These are phyloP conservation scores for Zingel zingel DNA, from an alignment of 2,113 vertebrate species.

Conservation along the genomic window DNA sequence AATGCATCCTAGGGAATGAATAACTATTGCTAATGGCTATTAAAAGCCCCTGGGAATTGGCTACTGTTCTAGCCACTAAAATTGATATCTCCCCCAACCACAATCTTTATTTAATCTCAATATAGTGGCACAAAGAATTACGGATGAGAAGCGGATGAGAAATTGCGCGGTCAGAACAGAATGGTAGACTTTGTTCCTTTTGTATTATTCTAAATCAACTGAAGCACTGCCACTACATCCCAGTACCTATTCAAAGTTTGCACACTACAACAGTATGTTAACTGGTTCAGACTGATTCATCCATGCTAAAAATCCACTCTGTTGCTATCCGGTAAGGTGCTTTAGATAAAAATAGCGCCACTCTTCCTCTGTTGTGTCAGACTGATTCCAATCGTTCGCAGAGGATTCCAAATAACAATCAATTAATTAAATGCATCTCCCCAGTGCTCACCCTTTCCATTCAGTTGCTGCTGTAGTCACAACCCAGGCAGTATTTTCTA, in stretches of 20 bases:
- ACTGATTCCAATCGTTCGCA: conserved; percentile 46
- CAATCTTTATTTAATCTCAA: conserved; percentile 79
- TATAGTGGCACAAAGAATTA: conserved; percentile 77
- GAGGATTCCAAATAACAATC: conserved; percentile 59
- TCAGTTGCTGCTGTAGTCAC: conserved; percentile 61
- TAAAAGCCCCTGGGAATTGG: conserved; percentile 77
- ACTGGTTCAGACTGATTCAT: conserved; percentile 36
- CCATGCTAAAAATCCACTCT: conserved; percentile 28
- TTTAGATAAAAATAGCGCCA: conserved; percentile 41
- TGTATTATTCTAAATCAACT: conserved; percentile 35
- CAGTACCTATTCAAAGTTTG: conserved; percentile 12
- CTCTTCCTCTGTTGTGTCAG: conserved; percentile 36
- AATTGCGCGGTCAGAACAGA: conserved; percentile 44
- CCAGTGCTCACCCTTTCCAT: conserved; percentile 47
- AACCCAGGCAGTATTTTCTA: conserved; percentile 66
- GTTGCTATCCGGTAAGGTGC: conserved; percentile 26
- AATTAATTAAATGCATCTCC: conserved; percentile 72
- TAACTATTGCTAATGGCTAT: conserved; percentile 81
- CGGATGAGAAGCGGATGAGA: conserved; percentile 57
- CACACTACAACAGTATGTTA: neutral
- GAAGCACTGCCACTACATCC: conserved; percentile 10
- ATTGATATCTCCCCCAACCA: conserved; percentile 77
- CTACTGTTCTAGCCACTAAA: conserved; percentile 68
- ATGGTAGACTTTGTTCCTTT: conserved; percentile 20
- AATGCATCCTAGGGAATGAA: conserved; percentile 79